Conservation (phyloP, 2,113 vertebrate species). For the Eudyptes chrysolophus region DNA sequence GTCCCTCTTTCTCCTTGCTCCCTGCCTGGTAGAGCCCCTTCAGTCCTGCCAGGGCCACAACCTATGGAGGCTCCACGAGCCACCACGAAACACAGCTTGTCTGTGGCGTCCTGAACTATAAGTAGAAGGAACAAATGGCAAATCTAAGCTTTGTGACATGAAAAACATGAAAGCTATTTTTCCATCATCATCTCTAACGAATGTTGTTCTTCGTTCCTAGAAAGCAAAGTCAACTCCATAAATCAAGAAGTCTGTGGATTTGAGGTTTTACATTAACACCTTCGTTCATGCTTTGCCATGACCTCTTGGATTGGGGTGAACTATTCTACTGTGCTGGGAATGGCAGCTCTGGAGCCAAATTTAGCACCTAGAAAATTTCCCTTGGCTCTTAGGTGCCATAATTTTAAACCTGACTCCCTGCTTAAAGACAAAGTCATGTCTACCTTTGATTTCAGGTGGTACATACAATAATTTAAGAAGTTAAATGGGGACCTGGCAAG, state of each 20-base stretch:
- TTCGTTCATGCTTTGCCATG: constrained; percentile 34
- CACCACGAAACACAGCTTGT: background rate
- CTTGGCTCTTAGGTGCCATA: constrained; percentile 23
- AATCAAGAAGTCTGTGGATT: constrained; percentile 34
- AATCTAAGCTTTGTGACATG: background rate
- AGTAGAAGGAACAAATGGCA: background rate
- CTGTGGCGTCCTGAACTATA: background rate
- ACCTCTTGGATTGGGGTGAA: constrained; percentile 32
- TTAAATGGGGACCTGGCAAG: constrained; percentile 4
- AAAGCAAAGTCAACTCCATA: constrained; percentile 36
- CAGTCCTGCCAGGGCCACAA: background rate
- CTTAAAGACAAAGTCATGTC: constrained; percentile 31
- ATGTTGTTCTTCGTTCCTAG: background rate
- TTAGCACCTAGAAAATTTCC: constrained; percentile 57
- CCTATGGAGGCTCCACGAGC: background rate
- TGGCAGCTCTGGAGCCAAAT: constrained; percentile 50
- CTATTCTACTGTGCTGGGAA: constrained; percentile 60
- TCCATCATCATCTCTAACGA: background rate
- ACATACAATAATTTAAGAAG: constrained; percentile 2
- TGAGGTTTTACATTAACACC: constrained; percentile 56
- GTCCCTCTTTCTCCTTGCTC: background rate
- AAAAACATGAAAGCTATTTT: background rate
- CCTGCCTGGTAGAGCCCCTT: background rate
- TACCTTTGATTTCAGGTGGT: constrained; percentile 32
- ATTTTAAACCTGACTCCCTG: constrained; percentile 28